Conservation (phyloP, 1,140 invertebrate genomes). For the Anastrepha ludens region DNA sequence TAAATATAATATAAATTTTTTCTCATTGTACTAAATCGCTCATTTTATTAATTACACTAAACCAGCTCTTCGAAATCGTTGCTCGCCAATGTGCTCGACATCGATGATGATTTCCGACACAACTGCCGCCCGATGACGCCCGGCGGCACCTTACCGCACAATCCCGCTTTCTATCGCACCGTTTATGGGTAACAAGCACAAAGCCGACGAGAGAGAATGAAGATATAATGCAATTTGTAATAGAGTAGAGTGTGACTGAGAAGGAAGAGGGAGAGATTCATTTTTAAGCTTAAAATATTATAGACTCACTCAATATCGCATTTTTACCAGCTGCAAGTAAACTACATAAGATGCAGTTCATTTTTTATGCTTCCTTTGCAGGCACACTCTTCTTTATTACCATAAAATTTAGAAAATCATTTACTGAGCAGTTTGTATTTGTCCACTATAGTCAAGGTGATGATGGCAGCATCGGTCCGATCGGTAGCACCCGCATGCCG, state of each 20-base stretch:
- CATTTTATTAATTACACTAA: conserved; percentile 13
- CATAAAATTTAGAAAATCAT: not conserved
- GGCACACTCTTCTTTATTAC: conserved; percentile 3
- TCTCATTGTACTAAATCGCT: not conserved
- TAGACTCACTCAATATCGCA: too few species aligned
- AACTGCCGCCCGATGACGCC: conserved; percentile 74
- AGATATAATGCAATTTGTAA: not conserved
- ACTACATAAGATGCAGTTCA: too few species aligned
- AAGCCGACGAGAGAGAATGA: conserved; percentile 53
- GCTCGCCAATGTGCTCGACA: conserved; percentile 94
- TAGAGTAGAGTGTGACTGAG: conserved; percentile 25
- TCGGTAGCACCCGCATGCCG: conserved; percentile 77
- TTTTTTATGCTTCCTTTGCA: not conserved
- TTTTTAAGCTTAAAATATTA: not conserved
- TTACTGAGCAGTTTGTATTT: not conserved
- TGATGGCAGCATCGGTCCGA: conserved; percentile 74
- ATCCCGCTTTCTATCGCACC: conserved; percentile 74
- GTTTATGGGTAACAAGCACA: conserved; percentile 71
- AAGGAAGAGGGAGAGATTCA: not conserved
- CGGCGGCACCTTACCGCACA: conserved; percentile 76
- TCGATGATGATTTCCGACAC: conserved; percentile 93
- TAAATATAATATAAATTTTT: not conserved
- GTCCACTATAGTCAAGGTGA: conserved; percentile 70
- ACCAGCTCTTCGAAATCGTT: conserved; percentile 86
- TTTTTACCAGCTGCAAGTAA: too few species aligned